Evolutionary conservation across 2,113 vertebrate genomes (phyloP).

Genomic region (Myiagra hebetior): DNA sequence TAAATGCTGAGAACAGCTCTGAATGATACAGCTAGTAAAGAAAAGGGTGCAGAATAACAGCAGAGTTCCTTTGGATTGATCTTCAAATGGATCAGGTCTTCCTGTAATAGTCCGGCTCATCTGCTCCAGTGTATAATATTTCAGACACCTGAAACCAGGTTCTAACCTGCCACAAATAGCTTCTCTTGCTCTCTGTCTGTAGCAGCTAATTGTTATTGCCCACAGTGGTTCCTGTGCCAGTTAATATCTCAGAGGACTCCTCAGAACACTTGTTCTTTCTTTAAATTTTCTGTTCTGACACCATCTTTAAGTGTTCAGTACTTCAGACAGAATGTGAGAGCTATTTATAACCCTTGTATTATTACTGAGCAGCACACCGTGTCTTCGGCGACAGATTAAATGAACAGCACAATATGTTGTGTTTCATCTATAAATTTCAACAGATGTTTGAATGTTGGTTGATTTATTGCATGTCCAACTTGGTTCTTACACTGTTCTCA

Average conservation of each 20-base stretch:
- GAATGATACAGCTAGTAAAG: not conserved
- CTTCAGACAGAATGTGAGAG: not conserved
- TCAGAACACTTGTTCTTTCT: conserved; percentile 18
- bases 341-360: conserved; percentile 23
- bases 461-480: conserved; percentile 60
- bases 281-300: conserved; percentile 1
- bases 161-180: not conserved
- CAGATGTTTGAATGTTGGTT: conserved; percentile 65
- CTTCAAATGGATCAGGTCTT: conserved; percentile 14
- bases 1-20: conserved; percentile 1
- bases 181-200: conserved; percentile 9
- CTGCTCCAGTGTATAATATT: not conserved
- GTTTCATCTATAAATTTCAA: conserved; percentile 57
- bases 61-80: conserved; percentile 2
- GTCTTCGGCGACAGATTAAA: conserved; percentile 46
- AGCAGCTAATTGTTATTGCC: conserved; percentile 20
- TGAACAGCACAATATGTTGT: conserved; percentile 45
- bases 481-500: conserved; percentile 58
- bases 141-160: conserved; percentile 38
- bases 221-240: not conserved
- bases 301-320: not conserved
- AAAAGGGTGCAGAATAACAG: conserved; percentile 45
- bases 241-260: not conserved
- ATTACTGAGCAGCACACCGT: conserved; percentile 18
- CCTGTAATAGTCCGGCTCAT: not conserved